These are phyloP conservation scores for Dryoscopus gambensis DNA, from an alignment of 2,113 vertebrate species.

Conservation along the genomic window DNA sequence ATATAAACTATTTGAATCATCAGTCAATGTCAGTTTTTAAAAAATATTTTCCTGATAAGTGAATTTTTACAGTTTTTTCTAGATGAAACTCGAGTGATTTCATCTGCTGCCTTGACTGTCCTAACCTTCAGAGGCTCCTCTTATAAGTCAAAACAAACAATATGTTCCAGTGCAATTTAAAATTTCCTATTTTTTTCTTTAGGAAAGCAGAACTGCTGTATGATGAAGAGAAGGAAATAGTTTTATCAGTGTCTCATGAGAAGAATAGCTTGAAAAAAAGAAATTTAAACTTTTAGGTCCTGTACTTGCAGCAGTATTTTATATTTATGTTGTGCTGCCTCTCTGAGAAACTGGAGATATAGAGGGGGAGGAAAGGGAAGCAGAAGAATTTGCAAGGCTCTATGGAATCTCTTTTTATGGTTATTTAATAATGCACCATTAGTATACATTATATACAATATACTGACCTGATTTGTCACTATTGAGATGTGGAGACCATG, in stretches of 20 bases:
- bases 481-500: accelerated
- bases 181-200: background rate
- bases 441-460: background rate
- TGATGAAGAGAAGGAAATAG: background rate
- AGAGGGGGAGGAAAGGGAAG: background rate
- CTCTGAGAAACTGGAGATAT: background rate
- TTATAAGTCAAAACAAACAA: background rate
- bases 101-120: background rate
- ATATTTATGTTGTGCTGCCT: background rate
- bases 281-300: background rate
- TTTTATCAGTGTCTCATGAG: background rate
- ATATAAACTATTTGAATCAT: background rate
- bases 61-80: background rate
- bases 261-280: background rate
- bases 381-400: background rate
- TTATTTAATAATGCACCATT: background rate
- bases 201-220: background rate
- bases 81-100: background rate
- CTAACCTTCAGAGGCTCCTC: background rate
- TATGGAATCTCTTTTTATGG: background rate
- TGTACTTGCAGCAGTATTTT: background rate
- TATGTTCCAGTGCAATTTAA: background rate
- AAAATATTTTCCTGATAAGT: background rate
- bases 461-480: background rate
- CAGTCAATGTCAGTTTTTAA: background rate